Base-by-base conservation (phyloP, 64 coral and sea anemone genomes). In the Stichodactyla mertensii region DNA sequence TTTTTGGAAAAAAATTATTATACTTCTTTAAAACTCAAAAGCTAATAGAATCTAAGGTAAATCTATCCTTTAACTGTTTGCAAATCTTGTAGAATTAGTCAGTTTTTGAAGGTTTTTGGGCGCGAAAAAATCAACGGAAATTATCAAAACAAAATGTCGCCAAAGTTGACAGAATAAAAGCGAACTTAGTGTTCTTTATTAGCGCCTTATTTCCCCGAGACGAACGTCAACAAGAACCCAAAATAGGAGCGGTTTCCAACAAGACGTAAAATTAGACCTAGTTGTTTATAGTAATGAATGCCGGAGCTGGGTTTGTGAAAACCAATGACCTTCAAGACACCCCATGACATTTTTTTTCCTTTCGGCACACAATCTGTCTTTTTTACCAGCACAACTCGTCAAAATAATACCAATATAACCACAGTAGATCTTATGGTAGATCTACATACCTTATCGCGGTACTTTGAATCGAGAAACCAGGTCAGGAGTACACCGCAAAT, bases 401-500 rank as follows among this genome's bases (percentile, higher is more conserved):
- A 26, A 74, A 74, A 74, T 31, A 74, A 27, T 14, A 74, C 24
- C 19, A 20, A 69, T 24, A 67, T 5, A 67, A 67, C 20, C 64
- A 67, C n/a, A 19, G n/a, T 67, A 67, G 19, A 67, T 24, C n/a
- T 24, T 16, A 4, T 61, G 13, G 13, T 61, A 84, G 1, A 84
- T 55, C 18, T 7, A 16, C 6, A 12, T 87, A 99, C 97, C 93
- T 99, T 99, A 55, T 99, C 97, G 61, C 97, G 89, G 28, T 95
- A 86, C 16, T 87, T 86, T 52, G 79, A 86, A 45, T 90, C 87
- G 77, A 89, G 88, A 58, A 99, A 99, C 93, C 97, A 99, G 88
- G 90, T 92, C 14, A 99, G 88, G 18, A 99, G 83, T 55, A 92
- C 85, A 14, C 93, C 86, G 60, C 97, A 99, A 2, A 99, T 99